Conservation (phyloP, 2,797 vertebrate species). For the Lepus oiostolus region DNA sequence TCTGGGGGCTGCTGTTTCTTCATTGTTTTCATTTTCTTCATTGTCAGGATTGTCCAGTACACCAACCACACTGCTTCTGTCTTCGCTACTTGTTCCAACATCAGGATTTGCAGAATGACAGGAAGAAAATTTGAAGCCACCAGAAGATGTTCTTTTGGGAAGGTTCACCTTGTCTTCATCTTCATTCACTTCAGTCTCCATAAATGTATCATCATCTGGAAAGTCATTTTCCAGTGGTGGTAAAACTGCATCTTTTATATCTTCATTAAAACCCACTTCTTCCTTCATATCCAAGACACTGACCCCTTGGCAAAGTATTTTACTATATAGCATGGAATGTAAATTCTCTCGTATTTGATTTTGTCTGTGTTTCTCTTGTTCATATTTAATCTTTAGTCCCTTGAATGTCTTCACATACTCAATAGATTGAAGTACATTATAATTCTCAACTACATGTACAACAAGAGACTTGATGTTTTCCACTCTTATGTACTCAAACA, state of each 20-base stretch:
- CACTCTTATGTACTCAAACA: slow-evolving; percentile 98
- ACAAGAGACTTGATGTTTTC: slow-evolving; percentile 97
- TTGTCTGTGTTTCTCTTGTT: slow-evolving; percentile 94
- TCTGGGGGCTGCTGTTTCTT: slow-evolving; percentile 92
- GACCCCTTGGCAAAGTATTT: slow-evolving; percentile 90
- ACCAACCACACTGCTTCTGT: slow-evolving; percentile 90
- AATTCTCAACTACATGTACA: slow-evolving; percentile 96
- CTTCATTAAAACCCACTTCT: slow-evolving; percentile 93
- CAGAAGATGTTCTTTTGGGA: slow-evolving; percentile 85
- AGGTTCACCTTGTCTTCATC: slow-evolving; percentile 89
- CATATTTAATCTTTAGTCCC: slow-evolving; percentile 96
- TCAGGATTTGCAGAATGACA: slow-evolving; percentile 89
- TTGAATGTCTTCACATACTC: slow-evolving; percentile 99
- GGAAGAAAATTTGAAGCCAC: slow-evolving; percentile 88
- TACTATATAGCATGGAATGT: slow-evolving; percentile 81
- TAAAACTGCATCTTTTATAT: slow-evolving; percentile 90
- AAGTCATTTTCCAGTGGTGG: slow-evolving; percentile 91
- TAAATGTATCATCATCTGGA: slow-evolving; percentile 93
- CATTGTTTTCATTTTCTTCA: slow-evolving; percentile 89
- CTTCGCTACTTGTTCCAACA: slow-evolving; percentile 90
- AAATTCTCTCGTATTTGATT: slow-evolving; percentile 91
- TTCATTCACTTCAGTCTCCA: slow-evolving; percentile 93
- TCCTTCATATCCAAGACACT: slow-evolving; percentile 92
- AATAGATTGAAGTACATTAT: slow-evolving; percentile 95
- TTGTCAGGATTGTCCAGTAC: slow-evolving; percentile 95